Evolutionary conservation across 2,888 invertebrate genomes (phyloP).

Genomic region (Myopa tessellatipennis): DNA sequence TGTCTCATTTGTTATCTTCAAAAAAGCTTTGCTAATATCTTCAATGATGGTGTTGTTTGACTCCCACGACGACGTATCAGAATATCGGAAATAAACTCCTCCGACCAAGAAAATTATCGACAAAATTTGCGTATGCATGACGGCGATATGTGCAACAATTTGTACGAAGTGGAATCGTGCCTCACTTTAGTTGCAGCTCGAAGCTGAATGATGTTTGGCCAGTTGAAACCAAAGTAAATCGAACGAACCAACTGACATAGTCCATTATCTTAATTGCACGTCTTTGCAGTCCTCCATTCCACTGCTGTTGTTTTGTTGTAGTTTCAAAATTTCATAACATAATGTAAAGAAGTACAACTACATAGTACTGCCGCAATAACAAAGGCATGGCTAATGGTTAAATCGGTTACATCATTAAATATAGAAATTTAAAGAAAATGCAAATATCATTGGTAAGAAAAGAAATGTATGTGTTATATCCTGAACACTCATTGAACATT

Average conservation of each 20-base stretch:
- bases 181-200: neutral
- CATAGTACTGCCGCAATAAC: too few species aligned
- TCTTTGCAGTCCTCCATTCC: neutral
- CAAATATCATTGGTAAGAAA: neutral
- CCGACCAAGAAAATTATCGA: neutral
- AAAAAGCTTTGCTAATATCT: conserved; percentile 60
- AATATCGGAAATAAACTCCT: neutral
- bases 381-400: too few species aligned
- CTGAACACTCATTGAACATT: neutral
- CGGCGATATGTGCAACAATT: neutral
- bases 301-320: neutral
- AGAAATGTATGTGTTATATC: neutral
- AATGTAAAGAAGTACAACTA: neutral
- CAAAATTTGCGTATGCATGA: neutral
- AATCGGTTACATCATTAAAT: neutral
- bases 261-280: neutral
- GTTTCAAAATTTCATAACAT: neutral
- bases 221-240: neutral
- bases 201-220: conserved; percentile 10
- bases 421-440: neutral
- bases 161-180: neutral
- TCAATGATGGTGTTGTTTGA: conserved; percentile 45
- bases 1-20: conserved; percentile 57
- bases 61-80: neutral
- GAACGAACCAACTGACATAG: neutral